These are phyloP conservation scores for Dryococelus australis DNA, from an alignment of 2,888 invertebrate genomes.

Conservation along the genomic window DNA sequence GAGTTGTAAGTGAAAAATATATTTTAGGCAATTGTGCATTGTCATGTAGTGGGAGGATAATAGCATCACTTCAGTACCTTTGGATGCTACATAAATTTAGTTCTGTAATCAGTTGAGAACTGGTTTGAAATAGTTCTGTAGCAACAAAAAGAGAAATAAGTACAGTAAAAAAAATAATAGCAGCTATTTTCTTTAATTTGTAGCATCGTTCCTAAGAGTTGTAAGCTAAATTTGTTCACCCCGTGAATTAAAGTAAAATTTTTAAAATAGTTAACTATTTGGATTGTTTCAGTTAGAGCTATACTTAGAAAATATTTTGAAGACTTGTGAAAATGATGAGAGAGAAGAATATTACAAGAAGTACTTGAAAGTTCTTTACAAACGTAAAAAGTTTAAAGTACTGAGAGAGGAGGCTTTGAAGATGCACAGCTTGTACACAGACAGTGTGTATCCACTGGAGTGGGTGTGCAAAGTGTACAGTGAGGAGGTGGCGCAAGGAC, in stretches of 20 bases:
- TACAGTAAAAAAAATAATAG: too few relatives aligned
- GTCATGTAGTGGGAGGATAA: too few relatives aligned
- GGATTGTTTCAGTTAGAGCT: slow-evolving; percentile 55
- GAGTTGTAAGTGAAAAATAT: too few relatives aligned
- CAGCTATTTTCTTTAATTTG: too few relatives aligned
- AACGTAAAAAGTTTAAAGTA: slow-evolving; percentile 57
- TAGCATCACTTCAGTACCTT: too few relatives aligned
- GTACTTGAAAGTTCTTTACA: slow-evolving; percentile 62
- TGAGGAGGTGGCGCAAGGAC: slow-evolving; percentile 53
- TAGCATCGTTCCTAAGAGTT: too few relatives aligned
- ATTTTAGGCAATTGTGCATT: too few relatives aligned
- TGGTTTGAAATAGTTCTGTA: too few relatives aligned
- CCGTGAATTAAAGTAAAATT: background rate
- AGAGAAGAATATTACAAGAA: slow-evolving; percentile 56
- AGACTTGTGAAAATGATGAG: slow-evolving; percentile 45
- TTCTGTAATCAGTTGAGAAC: too few relatives aligned
- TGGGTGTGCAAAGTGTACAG: slow-evolving; percentile 70
- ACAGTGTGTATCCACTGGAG: slow-evolving; percentile 63
- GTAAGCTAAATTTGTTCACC: too few relatives aligned
- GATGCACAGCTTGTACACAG: slow-evolving; percentile 61
- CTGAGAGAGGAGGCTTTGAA: slow-evolving; percentile 60
- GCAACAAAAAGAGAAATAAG: too few relatives aligned
- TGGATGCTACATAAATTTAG: too few relatives aligned
- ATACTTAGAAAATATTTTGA: slow-evolving; percentile 52
- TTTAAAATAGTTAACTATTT: background rate